A percentile compares a stretch with the other conserved stretches of the same genome.
These are phyloP conservation scores for Sus scrofa DNA, from an alignment of 2,113 vertebrate genomes.

Conservation along the genomic window T2T-Sscrofa CM000813.6:43198501-43199000, in stretches of 20 bases:
- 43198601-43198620: slow-evolving; percentile 17
- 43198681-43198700: slow-evolving; percentile 12
- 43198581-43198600: neutral
- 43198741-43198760: neutral
- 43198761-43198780: neutral
- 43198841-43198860: slow-evolving; percentile 5
- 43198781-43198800: neutral
- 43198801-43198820: neutral
- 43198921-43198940: neutral
- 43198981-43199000: neutral
- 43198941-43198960: neutral
- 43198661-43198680: neutral
- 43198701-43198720: neutral
- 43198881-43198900: neutral
- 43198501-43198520: neutral
- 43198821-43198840: neutral
- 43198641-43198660: slow-evolving; percentile 3
- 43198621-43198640: slow-evolving; percentile 50
- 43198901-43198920: neutral
- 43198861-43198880: neutral
- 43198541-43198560: slow-evolving; percentile 46
- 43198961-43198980: neutral
- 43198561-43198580: slow-evolving; percentile 3
- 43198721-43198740: slow-evolving; percentile 51
- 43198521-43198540: neutral